These are phyloP conservation scores for Chaetorhynchus papuensis DNA, from an alignment of 2,113 vertebrate species.

Conservation along the genomic window DNA sequence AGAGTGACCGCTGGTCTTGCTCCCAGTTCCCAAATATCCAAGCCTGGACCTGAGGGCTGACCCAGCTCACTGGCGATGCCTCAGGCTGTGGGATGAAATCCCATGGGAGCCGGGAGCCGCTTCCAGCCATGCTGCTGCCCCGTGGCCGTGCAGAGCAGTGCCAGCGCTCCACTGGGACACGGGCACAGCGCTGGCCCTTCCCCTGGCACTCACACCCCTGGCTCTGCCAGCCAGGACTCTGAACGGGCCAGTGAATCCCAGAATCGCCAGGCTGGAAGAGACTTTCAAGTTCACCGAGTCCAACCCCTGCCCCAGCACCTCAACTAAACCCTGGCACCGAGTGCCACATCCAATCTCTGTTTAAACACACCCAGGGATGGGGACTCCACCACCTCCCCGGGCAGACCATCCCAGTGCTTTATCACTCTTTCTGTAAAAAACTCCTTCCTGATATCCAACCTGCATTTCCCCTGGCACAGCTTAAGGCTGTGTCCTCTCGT, in stretches of 20 bases:
- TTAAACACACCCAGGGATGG: too few species aligned
- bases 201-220: neutral
- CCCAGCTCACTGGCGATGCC: neutral
- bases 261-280: too few species aligned
- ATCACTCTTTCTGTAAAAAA: too few species aligned
- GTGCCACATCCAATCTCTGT: too few species aligned
- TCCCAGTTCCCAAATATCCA: neutral
- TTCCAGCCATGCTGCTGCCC: neutral
- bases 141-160: rapidly evolving
- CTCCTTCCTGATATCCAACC: too few species aligned
- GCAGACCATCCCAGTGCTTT: too few species aligned
- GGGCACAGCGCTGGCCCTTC: rapidly evolving
- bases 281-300: too few species aligned
- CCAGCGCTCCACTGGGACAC: neutral
- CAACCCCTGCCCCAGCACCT: too few species aligned
- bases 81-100: neutral
- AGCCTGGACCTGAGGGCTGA: neutral
- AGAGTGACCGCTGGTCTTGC: rapidly evolving
- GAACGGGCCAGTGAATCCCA: neutral
- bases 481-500: too few species aligned
- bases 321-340: too few species aligned
- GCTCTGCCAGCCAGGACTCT: neutral
- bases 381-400: too few species aligned
- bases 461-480: too few species aligned
- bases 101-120: rapidly evolving